Conservation (phyloP, 2,888 invertebrate species). For the Rhamnusium bicolor region DNA sequence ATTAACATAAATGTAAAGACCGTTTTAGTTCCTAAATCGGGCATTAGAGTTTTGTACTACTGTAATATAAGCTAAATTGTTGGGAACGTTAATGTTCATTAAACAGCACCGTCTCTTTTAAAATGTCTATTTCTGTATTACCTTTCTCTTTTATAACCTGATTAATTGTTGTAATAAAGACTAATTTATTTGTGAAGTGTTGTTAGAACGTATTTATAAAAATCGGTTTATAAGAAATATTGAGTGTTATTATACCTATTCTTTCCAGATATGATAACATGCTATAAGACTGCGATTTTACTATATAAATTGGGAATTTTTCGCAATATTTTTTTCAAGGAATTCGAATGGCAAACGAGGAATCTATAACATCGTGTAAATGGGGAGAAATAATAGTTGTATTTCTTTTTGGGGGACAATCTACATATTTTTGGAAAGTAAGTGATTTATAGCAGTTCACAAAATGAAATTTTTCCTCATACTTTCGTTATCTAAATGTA, state of each 20-base stretch:
- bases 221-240: too few relatives aligned
- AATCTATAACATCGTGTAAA: neutral
- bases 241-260: too few relatives aligned
- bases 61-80: slow-evolving; percentile 53
- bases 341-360: neutral
- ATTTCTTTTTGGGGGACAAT: neutral
- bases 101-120: slow-evolving; percentile 41
- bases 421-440: neutral
- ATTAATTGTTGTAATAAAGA: neutral
- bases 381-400: neutral
- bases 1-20: slow-evolving; percentile 53
- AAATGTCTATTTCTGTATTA: slow-evolving; percentile 21
- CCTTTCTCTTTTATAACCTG: neutral
- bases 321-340: neutral
- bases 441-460: neutral
- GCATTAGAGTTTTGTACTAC: slow-evolving; percentile 51
- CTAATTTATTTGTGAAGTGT: neutral
- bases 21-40: slow-evolving; percentile 51
- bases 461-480: neutral
- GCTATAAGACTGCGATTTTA: neutral
- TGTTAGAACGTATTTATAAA: too few relatives aligned
- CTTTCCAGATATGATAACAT: too few relatives aligned
- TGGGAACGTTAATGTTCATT: slow-evolving; percentile 54
- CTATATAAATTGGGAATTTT: neutral
- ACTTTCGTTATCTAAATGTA: neutral